Evolutionary conservation across 2,888 invertebrate species (phyloP).

Genomic region (Lasioglossum figueresi): DNA sequence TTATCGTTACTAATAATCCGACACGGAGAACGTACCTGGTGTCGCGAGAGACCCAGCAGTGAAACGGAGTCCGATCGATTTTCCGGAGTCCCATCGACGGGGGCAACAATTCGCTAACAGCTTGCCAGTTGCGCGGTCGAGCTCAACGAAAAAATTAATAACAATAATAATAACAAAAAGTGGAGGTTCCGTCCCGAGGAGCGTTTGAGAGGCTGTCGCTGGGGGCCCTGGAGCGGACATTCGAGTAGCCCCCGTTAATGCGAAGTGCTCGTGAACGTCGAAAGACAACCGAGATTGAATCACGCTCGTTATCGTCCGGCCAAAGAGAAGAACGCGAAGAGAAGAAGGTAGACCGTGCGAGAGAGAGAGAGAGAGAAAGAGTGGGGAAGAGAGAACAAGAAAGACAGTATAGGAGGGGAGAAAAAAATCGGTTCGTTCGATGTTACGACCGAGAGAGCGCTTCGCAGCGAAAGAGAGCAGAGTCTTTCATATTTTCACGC

Average conservation of each 20-base stretch:
- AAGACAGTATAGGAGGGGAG: neutral
- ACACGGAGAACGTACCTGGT: too few species aligned
- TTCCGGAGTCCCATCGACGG: neutral
- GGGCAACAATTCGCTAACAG: neutral
- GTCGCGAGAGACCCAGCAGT: too few species aligned
- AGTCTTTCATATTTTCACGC: slow-evolving; percentile 69
- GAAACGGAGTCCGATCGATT: neutral
- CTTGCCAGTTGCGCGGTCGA: too few species aligned
- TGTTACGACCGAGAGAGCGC: slow-evolving; percentile 48
- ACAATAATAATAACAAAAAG: neutral
- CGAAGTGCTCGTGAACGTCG: slow-evolving; percentile 50
- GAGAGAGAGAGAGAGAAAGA: neutral
- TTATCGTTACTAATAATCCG: too few species aligned
- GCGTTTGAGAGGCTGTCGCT: slow-evolving; percentile 14
- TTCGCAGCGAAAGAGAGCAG: slow-evolving; percentile 35
- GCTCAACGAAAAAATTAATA: neutral
- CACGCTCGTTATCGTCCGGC: slow-evolving; percentile 63
- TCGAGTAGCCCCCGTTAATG: slow-evolving; percentile 54
- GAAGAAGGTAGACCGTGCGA: neutral
- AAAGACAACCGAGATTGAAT: slow-evolving; percentile 65
- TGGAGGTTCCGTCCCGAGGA: neutral
- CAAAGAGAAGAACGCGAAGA: neutral
- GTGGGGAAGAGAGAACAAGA: neutral
- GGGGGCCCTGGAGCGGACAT: slow-evolving; percentile 29
- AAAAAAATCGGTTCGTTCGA: slow-evolving; percentile 45